phyloP scores from a whole-genome alignment of 2,888 invertebrate genomes.

The Lycophotia porphyrea region DNA sequence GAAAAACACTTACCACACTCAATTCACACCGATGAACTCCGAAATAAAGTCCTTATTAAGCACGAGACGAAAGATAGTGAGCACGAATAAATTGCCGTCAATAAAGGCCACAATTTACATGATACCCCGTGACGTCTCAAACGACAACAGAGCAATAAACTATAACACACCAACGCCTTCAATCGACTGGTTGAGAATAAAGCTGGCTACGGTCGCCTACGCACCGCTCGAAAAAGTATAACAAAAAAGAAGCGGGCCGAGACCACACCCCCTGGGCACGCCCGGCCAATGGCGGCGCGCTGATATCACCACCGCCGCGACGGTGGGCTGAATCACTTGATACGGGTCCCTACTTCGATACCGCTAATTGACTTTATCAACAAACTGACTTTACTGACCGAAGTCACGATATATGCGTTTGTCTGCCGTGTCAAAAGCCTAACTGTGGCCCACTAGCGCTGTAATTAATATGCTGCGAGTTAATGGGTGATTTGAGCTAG shows the following conservation, averaged over 20 bases:
- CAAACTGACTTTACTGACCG: conserved; percentile 89
- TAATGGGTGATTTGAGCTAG: conserved; percentile 85
- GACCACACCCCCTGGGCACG: conserved; percentile 85
- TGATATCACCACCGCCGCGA: conserved; percentile 79
- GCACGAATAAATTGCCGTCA: conserved; percentile 78
- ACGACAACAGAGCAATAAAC: conserved; percentile 86
- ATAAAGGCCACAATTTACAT: conserved; percentile 85
- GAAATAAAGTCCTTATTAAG: conserved; percentile 81
- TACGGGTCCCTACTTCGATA: conserved; percentile 89
- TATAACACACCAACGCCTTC: conserved; percentile 89
- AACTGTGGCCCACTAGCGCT: conserved; percentile 85
- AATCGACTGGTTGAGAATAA: conserved; percentile 89
- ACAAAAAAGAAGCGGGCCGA: conserved; percentile 85
- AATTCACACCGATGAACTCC: conserved; percentile 75
- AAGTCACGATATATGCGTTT: conserved; percentile 90
- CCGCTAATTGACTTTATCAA: conserved; percentile 90
- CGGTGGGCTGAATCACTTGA: conserved; percentile 88
- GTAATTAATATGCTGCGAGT: conserved; percentile 85
- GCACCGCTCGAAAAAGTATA: conserved; percentile 83
- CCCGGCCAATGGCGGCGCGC: conserved; percentile 82
- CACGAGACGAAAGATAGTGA: conserved; percentile 79
- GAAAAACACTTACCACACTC: conserved; percentile 74
- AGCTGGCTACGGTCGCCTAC: conserved; percentile 85
- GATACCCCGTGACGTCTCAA: conserved; percentile 80
- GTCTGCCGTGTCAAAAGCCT: conserved; percentile 89